These are phyloP conservation scores for Plebejus anna DNA, from an alignment of 2,888 invertebrate species.

Conservation along the genomic window DNA sequence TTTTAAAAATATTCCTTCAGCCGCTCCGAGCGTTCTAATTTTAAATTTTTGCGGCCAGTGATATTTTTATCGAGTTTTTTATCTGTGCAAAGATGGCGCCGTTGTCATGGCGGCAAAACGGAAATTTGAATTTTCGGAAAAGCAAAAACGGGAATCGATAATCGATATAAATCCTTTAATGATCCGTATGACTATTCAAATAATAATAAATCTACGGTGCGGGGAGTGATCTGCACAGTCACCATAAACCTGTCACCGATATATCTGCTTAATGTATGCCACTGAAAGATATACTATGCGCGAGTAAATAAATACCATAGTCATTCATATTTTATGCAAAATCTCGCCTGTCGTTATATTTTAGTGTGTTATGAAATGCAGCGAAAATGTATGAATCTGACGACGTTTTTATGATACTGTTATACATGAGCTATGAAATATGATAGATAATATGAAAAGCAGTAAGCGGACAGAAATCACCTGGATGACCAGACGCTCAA, in stretches of 20 bases:
- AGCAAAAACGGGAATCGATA: conserved; percentile 26
- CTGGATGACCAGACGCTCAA: not conserved
- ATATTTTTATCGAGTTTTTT: not conserved
- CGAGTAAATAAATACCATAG: not conserved
- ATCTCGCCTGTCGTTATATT: conserved; percentile 4
- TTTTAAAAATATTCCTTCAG: not conserved
- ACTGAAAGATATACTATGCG: conserved; percentile 44
- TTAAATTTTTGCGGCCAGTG: not conserved
- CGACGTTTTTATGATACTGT: not conserved
- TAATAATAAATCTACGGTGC: conserved; percentile 50
- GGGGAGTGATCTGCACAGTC: conserved; percentile 44
- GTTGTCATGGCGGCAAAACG: not conserved
- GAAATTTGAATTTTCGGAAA: not conserved
- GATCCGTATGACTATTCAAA: conserved; percentile 44
- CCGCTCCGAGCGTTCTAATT: not conserved
- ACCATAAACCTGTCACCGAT: conserved; percentile 56
- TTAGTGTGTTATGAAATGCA: not conserved
- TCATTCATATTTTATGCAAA: conserved; percentile 3
- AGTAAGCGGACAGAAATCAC: not conserved
- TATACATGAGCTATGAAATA: not conserved
- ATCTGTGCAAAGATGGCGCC: not conserved
- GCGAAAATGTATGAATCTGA: not conserved
- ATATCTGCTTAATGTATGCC: conserved; percentile 51
- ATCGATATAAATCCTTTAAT: conserved; percentile 42
- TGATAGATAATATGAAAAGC: not conserved